Percentiles rank a stretch among this genome's conserved stretches.
Conservation (phyloP, 1,140 invertebrate species). For the Zaprionus lachaisei region DNA sequence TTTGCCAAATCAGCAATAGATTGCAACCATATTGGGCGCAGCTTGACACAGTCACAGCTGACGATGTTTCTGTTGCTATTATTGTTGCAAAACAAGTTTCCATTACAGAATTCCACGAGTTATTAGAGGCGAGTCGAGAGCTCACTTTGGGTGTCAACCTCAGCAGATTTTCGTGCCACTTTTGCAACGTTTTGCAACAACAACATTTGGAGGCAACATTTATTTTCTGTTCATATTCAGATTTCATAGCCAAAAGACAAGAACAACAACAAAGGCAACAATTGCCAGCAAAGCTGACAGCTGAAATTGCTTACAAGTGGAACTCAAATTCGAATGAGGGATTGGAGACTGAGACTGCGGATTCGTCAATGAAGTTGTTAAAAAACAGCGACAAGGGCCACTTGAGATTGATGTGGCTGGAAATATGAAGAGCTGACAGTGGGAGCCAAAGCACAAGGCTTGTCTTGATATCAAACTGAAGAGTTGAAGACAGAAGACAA, state of each 20-base stretch:
- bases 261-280: conserved; percentile 38
- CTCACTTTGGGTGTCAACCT: conserved; percentile 67
- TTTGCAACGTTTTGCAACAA: conserved; percentile 15
- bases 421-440: conserved; percentile 18
- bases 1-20: conserved; percentile 67
- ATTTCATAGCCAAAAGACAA: conserved; percentile 50
- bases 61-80: conserved; percentile 9
- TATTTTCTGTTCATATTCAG: conserved; percentile 64
- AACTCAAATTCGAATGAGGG: conserved; percentile 30
- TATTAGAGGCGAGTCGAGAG: conserved; percentile 54
- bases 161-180: conserved; percentile 58
- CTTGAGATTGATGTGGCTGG: conserved; percentile 60
- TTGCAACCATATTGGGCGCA: conserved; percentile 48
- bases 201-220: conserved; percentile 53
- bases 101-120: conserved; percentile 51
- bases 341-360: conserved; percentile 4
- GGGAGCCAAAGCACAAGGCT: conserved; percentile 2
- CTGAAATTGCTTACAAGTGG: conserved; percentile 75
- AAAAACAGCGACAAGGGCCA: conserved; percentile 77
- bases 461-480: conserved; percentile 34
- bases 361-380: conserved; percentile 74
- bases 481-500: not conserved
- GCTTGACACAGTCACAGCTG: conserved; percentile 35
- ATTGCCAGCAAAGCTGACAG: conserved; percentile 60
- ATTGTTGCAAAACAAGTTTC: conserved; percentile 64